phyloP scores from a whole-genome alignment of 2,797 vertebrate species.

The Thripadectes ignobilis region DNA sequence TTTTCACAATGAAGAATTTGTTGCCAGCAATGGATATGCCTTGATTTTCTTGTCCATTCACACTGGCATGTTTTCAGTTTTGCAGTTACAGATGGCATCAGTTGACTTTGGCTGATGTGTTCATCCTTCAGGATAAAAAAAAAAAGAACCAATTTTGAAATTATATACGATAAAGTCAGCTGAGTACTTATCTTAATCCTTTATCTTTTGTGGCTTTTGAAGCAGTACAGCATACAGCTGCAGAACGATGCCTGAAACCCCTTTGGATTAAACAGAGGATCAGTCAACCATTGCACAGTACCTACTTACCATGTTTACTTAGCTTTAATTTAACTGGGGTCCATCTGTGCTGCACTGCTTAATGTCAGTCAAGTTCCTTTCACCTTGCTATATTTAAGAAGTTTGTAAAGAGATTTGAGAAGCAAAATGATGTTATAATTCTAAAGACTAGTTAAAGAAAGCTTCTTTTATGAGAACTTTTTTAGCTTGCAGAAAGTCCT shows the following conservation, averaged over 20 bases:
- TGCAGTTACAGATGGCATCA: conserved; percentile 49
- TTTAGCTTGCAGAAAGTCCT: conserved; percentile 61
- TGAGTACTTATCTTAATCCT: conserved; percentile 52
- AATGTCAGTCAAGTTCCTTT: conserved; percentile 63
- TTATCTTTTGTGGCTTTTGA: conserved; percentile 46
- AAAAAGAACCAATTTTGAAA: conserved; percentile 45
- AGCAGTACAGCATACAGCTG: conserved; percentile 52
- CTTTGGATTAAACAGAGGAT: conserved; percentile 64
- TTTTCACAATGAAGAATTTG: conserved; percentile 45
- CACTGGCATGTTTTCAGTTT: conserved; percentile 23
- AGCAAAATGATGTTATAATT: conserved; percentile 65
- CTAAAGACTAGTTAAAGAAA: conserved; percentile 56
- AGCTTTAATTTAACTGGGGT: conserved; percentile 68
- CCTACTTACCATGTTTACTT: conserved; percentile 66
- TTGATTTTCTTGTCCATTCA: conserved; percentile 42
- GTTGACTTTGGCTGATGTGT: conserved; percentile 51
- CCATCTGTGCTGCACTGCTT: conserved; percentile 63
- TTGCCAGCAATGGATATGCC: conserved; percentile 21
- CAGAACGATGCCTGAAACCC: conserved; percentile 51
- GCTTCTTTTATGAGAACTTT: conserved; percentile 59
- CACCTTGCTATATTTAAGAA: conserved; percentile 66
- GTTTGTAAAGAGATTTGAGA: conserved; percentile 67
- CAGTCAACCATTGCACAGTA: conserved; percentile 63
- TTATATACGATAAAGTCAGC: conserved; percentile 27
- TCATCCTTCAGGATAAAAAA: conserved; percentile 29